Evolutionary conservation across 1,140 invertebrate species (phyloP).

Genomic region (Drosophila lini): DNA sequence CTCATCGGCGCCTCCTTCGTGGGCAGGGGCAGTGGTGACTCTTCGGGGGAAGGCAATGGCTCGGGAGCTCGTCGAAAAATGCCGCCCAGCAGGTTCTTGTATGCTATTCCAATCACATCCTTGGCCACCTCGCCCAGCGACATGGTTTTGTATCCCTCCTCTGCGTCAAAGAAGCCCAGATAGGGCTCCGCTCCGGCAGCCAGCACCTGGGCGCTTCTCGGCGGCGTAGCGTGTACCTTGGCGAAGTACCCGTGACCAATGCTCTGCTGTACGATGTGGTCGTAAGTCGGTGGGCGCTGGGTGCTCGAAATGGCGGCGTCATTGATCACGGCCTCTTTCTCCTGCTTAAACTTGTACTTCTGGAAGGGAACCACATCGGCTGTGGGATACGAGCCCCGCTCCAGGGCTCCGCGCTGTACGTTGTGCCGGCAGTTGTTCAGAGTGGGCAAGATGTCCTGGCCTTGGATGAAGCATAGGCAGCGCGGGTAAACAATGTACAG

Average conservation of each 20-base stretch:
- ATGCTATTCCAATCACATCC: conserved; percentile 93
- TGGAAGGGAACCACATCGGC: conserved; percentile 86
- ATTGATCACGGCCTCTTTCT: conserved; percentile 87
- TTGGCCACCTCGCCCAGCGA: conserved; percentile 93
- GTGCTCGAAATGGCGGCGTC: conserved; percentile 92
- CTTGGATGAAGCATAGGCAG: conserved; percentile 92
- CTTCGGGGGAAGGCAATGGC: conserved; percentile 33
- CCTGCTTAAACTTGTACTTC: conserved; percentile 94
- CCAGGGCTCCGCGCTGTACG: conserved; percentile 64
- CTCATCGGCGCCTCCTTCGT: conserved; percentile 88
- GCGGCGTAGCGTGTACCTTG: conserved; percentile 90
- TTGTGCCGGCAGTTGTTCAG: conserved; percentile 65
- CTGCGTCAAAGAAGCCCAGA: conserved; percentile 94
- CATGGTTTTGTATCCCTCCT: conserved; percentile 92
- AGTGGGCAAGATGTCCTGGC: conserved; percentile 90
- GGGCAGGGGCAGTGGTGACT: conserved; percentile 70
- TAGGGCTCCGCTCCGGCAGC: conserved; percentile 93
- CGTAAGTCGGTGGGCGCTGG: conserved; percentile 91
- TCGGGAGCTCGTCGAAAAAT: conserved; percentile 60
- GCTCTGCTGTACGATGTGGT: conserved; percentile 90
- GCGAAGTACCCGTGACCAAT: conserved; percentile 72
- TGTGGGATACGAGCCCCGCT: conserved; percentile 44
- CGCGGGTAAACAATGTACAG: conserved; percentile 91
- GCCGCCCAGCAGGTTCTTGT: conserved; percentile 73
- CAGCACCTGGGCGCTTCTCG: conserved; percentile 91